phyloP scores from a whole-genome alignment of 2,888 invertebrate genomes.

The Chloroclystis v-ata region DNA sequence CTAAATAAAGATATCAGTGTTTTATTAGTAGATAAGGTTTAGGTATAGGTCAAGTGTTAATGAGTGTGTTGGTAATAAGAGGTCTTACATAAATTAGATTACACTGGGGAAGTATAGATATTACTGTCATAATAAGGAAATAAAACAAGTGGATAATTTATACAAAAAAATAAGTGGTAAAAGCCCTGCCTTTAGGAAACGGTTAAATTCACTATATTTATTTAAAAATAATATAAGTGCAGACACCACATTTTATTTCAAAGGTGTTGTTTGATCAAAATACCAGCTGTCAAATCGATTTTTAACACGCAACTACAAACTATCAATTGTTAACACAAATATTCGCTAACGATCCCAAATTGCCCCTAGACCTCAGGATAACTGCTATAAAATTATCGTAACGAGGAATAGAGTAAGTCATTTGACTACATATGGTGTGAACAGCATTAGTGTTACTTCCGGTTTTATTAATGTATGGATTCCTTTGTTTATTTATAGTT shows the following conservation, averaged over 20 bases:
- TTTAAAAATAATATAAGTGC: no score
- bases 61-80: no score
- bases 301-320: slow-evolving; percentile 12
- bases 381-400: slow-evolving; percentile 47
- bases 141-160: no score
- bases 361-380: slow-evolving; percentile 47
- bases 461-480: slow-evolving; percentile 25
- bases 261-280: background rate
- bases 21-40: background rate
- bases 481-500: background rate
- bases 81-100: no score
- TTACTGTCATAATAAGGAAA: no score
- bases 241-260: background rate
- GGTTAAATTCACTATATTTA: no score
- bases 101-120: no score
- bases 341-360: slow-evolving; percentile 63
- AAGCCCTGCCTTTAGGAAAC: no score
- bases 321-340: slow-evolving; percentile 33
- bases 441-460: slow-evolving; percentile 59
- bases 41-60: background rate
- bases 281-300: slow-evolving; percentile 17
- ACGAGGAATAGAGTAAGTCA: slow-evolving; percentile 42
- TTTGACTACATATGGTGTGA: slow-evolving; percentile 62
- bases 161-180: no score
- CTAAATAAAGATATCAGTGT: background rate